These are phyloP conservation scores for Metacarcinus magister DNA, from an alignment of 2,888 invertebrate genomes.

Conservation along the genomic window DNA sequence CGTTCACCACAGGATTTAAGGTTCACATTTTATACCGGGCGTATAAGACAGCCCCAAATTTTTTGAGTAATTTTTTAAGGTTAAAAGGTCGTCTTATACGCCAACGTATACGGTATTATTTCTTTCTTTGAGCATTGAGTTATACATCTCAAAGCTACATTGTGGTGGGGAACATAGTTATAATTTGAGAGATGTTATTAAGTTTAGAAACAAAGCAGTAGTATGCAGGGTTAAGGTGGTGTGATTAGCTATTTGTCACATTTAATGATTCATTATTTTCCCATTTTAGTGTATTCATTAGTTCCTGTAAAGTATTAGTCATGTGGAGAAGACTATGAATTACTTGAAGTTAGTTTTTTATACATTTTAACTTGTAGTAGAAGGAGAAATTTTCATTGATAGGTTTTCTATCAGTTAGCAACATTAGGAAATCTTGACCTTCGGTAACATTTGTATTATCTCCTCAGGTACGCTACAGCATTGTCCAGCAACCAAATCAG, in stretches of 20 bases:
- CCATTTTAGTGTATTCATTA: background rate
- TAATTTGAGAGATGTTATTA: no score
- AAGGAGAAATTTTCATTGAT: background rate
- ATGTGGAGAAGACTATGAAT: background rate
- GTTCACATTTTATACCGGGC: no score
- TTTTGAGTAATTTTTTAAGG: no score
- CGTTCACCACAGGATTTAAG: no score
- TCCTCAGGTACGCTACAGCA: slow-evolving; percentile 91
- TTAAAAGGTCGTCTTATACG: no score
- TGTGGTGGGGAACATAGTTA: no score
- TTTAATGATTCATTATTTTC: background rate
- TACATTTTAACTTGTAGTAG: background rate
- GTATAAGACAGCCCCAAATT: no score
- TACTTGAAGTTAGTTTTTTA: background rate
- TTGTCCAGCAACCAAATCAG: slow-evolving; percentile 97
- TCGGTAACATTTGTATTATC: background rate
- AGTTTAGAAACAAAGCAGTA: no score
- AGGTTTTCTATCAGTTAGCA: background rate
- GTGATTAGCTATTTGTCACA: background rate
- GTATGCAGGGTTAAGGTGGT: background rate
- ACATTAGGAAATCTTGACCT: background rate
- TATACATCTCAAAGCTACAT: no score
- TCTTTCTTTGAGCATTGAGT: no score
- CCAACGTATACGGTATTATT: no score
- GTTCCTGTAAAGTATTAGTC: background rate